These are phyloP conservation scores for Zootoca vivipara DNA, from an alignment of 2,113 vertebrate species.

Conservation along the genomic window DNA sequence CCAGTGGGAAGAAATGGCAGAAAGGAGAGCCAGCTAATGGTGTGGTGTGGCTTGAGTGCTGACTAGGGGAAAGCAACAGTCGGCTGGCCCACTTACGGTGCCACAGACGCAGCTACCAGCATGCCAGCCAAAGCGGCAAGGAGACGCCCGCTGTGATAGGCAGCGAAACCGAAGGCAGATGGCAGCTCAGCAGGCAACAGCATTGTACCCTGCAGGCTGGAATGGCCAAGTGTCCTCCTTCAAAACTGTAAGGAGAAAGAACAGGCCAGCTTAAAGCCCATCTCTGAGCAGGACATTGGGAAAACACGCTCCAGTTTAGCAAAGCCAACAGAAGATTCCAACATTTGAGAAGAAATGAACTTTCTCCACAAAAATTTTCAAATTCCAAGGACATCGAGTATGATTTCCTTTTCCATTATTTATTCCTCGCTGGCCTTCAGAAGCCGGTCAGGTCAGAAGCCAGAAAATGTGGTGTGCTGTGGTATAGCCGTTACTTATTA, in stretches of 20 bases:
- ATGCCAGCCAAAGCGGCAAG: background rate
- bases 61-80: background rate
- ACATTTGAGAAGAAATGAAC: background rate
- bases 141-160: background rate
- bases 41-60: background rate
- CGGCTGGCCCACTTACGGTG: background rate
- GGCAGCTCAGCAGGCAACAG: background rate
- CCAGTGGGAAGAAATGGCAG: background rate
- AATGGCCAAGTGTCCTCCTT: background rate
- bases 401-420: background rate
- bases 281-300: background rate
- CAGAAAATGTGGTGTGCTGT: slow-evolving; percentile 40
- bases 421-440: slow-evolving; percentile 45
- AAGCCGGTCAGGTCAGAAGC: slow-evolving; percentile 8
- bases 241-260: background rate
- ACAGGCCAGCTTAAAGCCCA: too few relatives aligned
- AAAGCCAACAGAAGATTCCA: background rate
- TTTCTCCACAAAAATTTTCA: background rate
- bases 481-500: slow-evolving; percentile 23
- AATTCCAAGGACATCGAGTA: background rate
- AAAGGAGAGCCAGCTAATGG: background rate
- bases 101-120: background rate
- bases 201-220: too few relatives aligned
- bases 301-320: background rate
- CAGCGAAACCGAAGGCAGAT: background rate